Evolutionary conservation across 2,113 vertebrate genomes (phyloP).

Genomic region (Zosterops pallidus): DNA sequence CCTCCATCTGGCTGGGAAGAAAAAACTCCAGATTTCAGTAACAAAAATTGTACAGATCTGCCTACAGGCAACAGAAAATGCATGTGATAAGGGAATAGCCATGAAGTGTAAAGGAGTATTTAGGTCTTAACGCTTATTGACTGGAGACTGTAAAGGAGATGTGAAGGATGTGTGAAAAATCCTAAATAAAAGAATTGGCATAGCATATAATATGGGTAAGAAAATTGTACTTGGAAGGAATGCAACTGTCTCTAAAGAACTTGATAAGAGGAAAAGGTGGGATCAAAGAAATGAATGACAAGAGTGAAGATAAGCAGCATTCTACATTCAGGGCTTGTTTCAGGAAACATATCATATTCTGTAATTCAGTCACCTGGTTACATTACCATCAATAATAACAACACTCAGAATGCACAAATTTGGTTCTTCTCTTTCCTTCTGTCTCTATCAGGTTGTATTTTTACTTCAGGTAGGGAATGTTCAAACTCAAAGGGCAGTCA

Average conservation of each 20-base stretch:
- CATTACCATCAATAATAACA: background rate
- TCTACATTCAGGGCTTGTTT: background rate
- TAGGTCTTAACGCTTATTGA: slow-evolving; percentile 64
- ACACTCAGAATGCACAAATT: slow-evolving; percentile 19
- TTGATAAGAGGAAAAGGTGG: background rate
- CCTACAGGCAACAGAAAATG: slow-evolving; percentile 69
- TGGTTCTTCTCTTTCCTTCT: background rate
- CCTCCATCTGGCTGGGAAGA: slow-evolving; percentile 51
- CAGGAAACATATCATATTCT: background rate
- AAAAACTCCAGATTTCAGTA: slow-evolving; percentile 57
- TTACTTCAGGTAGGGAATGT: background rate
- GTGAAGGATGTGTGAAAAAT: slow-evolving; percentile 72
- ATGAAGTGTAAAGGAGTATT: slow-evolving; percentile 65
- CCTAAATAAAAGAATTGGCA: slow-evolving; percentile 59
- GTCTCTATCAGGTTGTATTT: background rate
- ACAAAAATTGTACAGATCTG: slow-evolving; percentile 68
- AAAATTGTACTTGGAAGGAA: slow-evolving; percentile 57
- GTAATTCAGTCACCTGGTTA: background rate
- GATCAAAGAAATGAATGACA: background rate
- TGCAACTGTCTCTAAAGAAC: slow-evolving; percentile 43
- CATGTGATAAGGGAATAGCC: slow-evolving; percentile 66
- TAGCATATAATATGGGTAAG: slow-evolving; percentile 46
- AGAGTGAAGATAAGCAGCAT: slow-evolving; percentile 19
- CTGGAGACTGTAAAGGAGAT: slow-evolving; percentile 64
- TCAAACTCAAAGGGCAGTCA: background rate